A percentile compares a stretch with the other conserved stretches of the same genome.
phyloP scores from a whole-genome alignment of 2,797 vertebrate genomes.

The Calcarius lapponicus region DNA sequence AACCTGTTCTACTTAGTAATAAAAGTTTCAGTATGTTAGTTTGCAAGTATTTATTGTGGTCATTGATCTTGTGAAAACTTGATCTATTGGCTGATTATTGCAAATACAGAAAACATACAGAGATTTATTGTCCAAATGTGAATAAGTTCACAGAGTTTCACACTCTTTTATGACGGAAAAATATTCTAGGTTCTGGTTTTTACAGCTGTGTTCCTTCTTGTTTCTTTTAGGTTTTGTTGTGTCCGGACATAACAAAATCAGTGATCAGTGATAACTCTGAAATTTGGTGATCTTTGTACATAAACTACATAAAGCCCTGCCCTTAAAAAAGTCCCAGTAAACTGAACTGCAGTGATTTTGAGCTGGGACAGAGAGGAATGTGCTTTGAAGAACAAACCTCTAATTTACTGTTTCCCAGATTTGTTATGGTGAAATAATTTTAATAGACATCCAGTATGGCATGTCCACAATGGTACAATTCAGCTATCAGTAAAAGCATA shows the following conservation, averaged over 20 bases:
- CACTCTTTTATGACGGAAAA: neutral
- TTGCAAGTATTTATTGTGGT: conserved; percentile 7
- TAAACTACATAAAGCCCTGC: neutral
- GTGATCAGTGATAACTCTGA: neutral
- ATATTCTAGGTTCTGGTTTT: neutral
- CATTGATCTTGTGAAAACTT: neutral
- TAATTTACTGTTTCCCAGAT: neutral
- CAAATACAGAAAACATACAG: neutral
- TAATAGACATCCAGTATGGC: neutral
- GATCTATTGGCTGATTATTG: neutral
- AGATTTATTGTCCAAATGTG: neutral
- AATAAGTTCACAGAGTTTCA: neutral
- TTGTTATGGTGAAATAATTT: conserved; percentile 15
- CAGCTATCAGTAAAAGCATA: conserved; percentile 15
- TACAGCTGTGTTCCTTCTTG: neutral
- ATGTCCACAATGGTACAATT: conserved; percentile 26
- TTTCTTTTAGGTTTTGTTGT: conserved; percentile 15
- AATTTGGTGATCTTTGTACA: neutral
- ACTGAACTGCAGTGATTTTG: neutral
- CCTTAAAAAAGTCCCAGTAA: neutral
- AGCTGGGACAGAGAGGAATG: neutral
- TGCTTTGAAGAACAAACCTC: neutral
- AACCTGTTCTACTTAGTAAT: neutral
- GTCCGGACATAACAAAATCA: neutral
- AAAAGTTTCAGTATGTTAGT: neutral